Percentiles rank a stretch among this genome's conserved stretches.
phyloP scores from a whole-genome alignment of 2,113 vertebrate species.

The Cnemophilus loriae region DNA sequence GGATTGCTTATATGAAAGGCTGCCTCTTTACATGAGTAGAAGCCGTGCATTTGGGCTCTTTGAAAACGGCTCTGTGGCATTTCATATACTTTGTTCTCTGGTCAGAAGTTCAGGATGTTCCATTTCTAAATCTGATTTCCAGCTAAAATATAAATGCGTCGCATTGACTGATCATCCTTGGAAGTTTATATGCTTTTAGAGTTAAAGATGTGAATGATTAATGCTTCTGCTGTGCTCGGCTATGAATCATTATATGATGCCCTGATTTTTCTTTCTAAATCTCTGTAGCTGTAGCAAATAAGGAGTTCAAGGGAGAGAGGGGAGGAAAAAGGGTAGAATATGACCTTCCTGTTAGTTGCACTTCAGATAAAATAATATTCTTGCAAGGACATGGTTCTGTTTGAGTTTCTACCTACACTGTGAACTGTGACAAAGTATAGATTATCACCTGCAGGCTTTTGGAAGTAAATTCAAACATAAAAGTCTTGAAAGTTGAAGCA shows the following conservation, averaged over 20 bases:
- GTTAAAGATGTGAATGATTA: conserved; percentile 43
- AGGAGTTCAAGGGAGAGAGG: not conserved
- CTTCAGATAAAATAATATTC: not conserved
- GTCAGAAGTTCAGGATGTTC: not conserved
- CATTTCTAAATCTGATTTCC: not conserved
- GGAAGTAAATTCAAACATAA: not conserved
- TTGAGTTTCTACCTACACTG: not conserved
- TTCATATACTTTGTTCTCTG: not conserved
- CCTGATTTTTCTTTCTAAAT: not conserved
- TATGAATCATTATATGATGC: conserved; percentile 2
- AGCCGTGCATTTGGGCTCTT: not conserved
- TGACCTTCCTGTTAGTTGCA: not conserved
- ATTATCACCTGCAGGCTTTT: not conserved
- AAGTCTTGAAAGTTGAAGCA: not conserved
- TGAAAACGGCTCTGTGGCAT: not conserved
- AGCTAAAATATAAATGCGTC: not conserved
- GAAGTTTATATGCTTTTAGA: conserved; percentile 15
- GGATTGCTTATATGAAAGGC: not conserved
- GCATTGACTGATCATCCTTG: conserved; percentile 15
- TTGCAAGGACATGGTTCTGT: not conserved
- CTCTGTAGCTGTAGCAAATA: not conserved
- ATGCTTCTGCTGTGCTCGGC: not conserved
- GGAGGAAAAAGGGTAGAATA: not conserved
- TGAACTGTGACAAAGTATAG: not conserved
- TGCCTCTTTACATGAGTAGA: not conserved